A percentile compares a stretch with the other conserved stretches of the same genome.
Conservation (phyloP, 1,140 invertebrate species). For the Drosophila neocordata region DNA sequence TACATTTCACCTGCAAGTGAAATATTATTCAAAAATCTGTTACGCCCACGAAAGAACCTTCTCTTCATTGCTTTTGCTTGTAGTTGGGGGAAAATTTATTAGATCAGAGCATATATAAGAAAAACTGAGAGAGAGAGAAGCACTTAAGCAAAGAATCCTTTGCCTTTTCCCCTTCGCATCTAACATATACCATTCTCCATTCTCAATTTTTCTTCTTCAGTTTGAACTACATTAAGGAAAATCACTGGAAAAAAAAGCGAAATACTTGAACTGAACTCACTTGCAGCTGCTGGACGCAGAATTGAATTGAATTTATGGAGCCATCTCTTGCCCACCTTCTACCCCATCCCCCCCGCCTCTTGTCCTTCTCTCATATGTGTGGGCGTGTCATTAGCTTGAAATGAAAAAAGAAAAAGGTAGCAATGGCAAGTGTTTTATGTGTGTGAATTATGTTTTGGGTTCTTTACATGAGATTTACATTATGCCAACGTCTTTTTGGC, state of each 20-base stretch:
- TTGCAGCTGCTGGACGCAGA: conserved; percentile 70
- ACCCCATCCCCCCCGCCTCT: neutral
- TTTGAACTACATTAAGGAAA: conserved; percentile 77
- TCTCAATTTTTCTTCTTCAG: conserved; percentile 31
- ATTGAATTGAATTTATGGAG: conserved; percentile 76
- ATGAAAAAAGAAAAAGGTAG: conserved; percentile 21
- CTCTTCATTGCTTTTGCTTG: conserved; percentile 31
- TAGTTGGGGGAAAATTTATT: conserved; percentile 65
- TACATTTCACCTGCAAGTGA: conserved; percentile 73
- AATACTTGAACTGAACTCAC: conserved; percentile 53
- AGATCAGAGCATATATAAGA: conserved; percentile 42
- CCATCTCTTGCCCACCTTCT: neutral
- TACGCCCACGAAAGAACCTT: conserved; percentile 38
- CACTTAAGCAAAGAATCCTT: conserved; percentile 61
- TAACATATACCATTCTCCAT: conserved; percentile 26
- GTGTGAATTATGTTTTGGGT: conserved; percentile 59
- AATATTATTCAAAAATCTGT: conserved; percentile 79
- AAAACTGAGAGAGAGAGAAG: conserved; percentile 12
- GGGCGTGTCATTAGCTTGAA: conserved; percentile 63
- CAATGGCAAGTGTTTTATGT: conserved; percentile 66
- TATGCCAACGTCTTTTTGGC: conserved; percentile 39
- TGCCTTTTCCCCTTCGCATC: conserved; percentile 2
- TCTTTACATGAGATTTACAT: conserved; percentile 66
- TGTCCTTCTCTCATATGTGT: conserved; percentile 2
- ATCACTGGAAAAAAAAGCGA: conserved; percentile 53